Base-by-base conservation (phyloP, 2,113 vertebrate species). In the Fukomys damarensis region DNA sequence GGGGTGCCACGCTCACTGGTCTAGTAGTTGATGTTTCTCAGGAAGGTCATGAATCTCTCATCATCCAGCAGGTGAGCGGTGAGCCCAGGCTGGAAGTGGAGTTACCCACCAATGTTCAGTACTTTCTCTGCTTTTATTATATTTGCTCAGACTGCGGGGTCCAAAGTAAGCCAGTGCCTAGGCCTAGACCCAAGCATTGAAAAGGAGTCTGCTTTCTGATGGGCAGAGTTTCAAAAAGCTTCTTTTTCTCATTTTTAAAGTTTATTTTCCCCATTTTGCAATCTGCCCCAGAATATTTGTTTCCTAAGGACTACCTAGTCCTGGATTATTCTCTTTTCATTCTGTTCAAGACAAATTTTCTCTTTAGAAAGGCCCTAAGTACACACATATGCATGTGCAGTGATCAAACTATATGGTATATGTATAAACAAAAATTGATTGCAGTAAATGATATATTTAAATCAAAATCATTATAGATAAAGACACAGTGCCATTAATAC, bases 21-120 rank as follows among this genome's bases (percentile, higher is more conserved):
- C 22, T 58, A 7, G 4, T 61, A 28, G n/a, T 52, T 38, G 12
- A 17, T 74, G 19, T 41, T 68, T 56, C n/a, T 43, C 10, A 65
- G 30, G 6, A 86, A 41, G 22, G 4, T 8, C 5, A 8, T 0
- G 1, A 16, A 30, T 30, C 19, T 58, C 5, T 86, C 22, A 41
- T 41, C 0, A 38, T 16, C 16, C n/a, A 52, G 16, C 3, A 13
- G 30, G 4, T 14, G 32, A 59, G 10, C 9, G 28, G 7, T 17
- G n/a, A 65, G 13, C 9, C 35, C 49, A 61, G 3, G 20, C 3
- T 22, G 26, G 1, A 76, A 4, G 22, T 81, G 41, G 16, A 92
- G 17, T 17, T 41, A 26, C 10, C 11, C 3, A 0, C 17, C 3
- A 30, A 3, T 11, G 28, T 2, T 59, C 3, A 58, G 5, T 8